Evolutionary conservation across 1,140 invertebrate genomes (phyloP).

Genomic region (Druon quercuslanigerum): DNA sequence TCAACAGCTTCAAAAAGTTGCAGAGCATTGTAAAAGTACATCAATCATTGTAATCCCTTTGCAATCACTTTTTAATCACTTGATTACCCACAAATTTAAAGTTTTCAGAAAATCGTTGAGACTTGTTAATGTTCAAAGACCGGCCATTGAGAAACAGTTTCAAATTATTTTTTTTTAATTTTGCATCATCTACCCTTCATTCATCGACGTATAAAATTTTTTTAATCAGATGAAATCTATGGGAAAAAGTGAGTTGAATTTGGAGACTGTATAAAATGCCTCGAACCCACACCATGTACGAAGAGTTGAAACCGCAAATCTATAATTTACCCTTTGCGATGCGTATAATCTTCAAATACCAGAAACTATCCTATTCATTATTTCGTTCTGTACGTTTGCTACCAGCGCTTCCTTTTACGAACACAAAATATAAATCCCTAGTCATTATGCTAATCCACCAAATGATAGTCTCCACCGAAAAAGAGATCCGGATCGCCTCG

Average conservation of each 20-base stretch:
- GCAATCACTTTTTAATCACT: no score
- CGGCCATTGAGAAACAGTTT: no score
- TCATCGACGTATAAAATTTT: not conserved
- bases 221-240: not conserved
- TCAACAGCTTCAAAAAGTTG: no score
- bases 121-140: no score
- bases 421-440: constrained; percentile 70
- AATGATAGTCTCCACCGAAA: constrained; percentile 67
- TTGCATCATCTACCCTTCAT: no score
- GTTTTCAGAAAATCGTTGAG: no score
- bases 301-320: constrained; percentile 68
- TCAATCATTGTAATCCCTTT: no score
- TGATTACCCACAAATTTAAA: no score
- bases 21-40: no score
- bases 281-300: constrained; percentile 54
- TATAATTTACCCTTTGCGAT: constrained; percentile 73
- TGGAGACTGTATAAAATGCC: not conserved
- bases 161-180: no score
- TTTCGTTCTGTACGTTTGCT: constrained; percentile 74
- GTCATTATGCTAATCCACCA: constrained; percentile 74
- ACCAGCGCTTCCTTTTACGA: constrained; percentile 61
- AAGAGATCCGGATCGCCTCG: constrained; percentile 39
- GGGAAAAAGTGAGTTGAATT: constrained; percentile 1
- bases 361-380: constrained; percentile 76
- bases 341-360: constrained; percentile 75